Evolutionary conservation across 2,888 invertebrate species (phyloP).

Genomic region (Campoplex nolae): DNA sequence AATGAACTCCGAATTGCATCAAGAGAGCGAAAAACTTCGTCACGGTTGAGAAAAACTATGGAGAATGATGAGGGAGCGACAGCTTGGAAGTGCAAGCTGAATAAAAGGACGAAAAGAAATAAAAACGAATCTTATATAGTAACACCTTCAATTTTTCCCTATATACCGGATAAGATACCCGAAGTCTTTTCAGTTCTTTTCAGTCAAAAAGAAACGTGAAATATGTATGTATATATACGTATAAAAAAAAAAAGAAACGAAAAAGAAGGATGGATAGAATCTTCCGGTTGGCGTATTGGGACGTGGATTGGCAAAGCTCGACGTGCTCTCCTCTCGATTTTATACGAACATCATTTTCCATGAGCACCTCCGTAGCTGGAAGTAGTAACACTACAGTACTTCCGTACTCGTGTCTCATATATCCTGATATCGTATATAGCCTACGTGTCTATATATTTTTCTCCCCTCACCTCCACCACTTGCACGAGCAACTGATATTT

Average conservation of each 20-base stretch:
- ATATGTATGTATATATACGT: conserved; percentile 15
- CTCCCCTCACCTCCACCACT: conserved; percentile 15
- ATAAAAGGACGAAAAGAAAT: conserved; percentile 35
- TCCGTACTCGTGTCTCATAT: conserved; percentile 63
- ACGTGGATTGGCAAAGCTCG: conserved; percentile 61
- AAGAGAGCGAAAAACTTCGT: neutral
- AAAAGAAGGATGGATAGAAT: conserved; percentile 36
- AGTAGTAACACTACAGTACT: conserved; percentile 47
- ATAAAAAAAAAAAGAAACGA: conserved; percentile 11
- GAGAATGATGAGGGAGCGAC: conserved; percentile 41
- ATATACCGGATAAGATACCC: conserved; percentile 38
- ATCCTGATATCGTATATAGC: conserved; percentile 20
- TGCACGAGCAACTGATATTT: conserved; percentile 72
- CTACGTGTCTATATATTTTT: conserved; percentile 34
- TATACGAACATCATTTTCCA: conserved; percentile 61
- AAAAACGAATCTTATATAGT: conserved; percentile 39
- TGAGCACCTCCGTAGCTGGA: conserved; percentile 32
- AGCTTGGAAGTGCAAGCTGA: conserved; percentile 37
- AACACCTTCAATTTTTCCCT: conserved; percentile 48
- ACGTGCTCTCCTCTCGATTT: conserved; percentile 54
- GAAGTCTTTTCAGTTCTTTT: neutral
- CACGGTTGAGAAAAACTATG: neutral
- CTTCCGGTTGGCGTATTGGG: conserved; percentile 60
- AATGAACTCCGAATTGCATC: conserved; percentile 18
- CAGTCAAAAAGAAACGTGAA: neutral